Percentiles rank a stretch among this genome's conserved stretches.
Conservation (phyloP, 2,888 invertebrate species). For the Stenoptilia bipunctidactyla region DNA sequence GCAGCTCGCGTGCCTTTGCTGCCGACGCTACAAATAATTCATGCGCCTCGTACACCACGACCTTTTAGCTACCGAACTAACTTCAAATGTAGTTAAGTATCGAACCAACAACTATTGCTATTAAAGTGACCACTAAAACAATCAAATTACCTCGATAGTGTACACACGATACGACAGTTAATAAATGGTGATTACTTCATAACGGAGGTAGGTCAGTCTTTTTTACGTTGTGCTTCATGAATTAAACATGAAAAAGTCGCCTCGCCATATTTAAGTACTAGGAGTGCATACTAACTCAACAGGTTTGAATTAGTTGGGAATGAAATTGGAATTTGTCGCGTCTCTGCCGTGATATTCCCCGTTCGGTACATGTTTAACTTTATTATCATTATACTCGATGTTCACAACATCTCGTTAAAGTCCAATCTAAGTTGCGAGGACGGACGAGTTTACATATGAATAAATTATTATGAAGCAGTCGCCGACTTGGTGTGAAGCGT, state of each 20-base stretch:
- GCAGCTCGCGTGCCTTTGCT: constrained; percentile 25
- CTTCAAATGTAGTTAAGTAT: constrained; percentile 54
- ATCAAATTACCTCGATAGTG: constrained; percentile 27
- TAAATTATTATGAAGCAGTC: constrained; percentile 63
- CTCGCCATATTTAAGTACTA: not conserved
- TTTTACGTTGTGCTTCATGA: not conserved
- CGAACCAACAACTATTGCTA: constrained; percentile 42
- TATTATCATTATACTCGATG: constrained; percentile 61
- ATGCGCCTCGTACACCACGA: constrained; percentile 55
- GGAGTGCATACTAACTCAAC: constrained; percentile 1
- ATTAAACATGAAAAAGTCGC: not conserved
- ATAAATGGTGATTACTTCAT: not conserved
- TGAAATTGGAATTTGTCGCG: constrained; percentile 31
- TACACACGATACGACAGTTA: constrained; percentile 10
- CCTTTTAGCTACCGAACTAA: constrained; percentile 60
- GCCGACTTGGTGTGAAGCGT: constrained; percentile 30
- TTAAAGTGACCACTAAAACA: constrained; percentile 42
- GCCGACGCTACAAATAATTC: constrained; percentile 55
- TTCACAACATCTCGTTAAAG: constrained; percentile 66
- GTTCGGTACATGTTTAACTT: constrained; percentile 62
- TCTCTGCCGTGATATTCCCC: constrained; percentile 36
- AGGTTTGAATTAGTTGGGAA: not conserved
- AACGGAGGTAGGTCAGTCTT: not conserved
- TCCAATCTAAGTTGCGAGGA: constrained; percentile 65
- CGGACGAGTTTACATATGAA: constrained; percentile 62